Percentiles rank a stretch among this genome's conserved stretches.
Evolutionary conservation across 2,888 invertebrate genomes (phyloP).

Genomic region (Drosophila nr. fundita): DNA sequence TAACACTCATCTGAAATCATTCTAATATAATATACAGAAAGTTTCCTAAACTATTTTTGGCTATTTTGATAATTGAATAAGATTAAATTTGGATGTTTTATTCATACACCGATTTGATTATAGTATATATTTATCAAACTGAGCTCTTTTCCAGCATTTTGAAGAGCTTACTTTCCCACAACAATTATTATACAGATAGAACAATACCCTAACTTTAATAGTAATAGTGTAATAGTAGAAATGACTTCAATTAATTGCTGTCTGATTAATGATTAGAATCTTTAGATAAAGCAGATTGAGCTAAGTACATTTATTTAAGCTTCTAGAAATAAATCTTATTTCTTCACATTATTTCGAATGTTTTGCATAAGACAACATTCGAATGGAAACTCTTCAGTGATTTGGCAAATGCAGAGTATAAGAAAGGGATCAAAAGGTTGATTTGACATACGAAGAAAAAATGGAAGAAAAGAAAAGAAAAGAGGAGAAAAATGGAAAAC

Average conservation of each 20-base stretch:
- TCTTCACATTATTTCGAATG: neutral
- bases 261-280: neutral
- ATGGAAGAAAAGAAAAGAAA: neutral
- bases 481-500: neutral
- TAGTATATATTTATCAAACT: neutral
- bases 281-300: neutral
- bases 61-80: neutral
- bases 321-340: neutral
- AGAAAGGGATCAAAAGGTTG: neutral
- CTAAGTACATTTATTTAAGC: neutral
- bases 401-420: neutral
- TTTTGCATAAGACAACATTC: neutral
- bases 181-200: neutral
- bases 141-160: neutral
- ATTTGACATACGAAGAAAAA: neutral
- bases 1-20: neutral
- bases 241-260: neutral
- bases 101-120: neutral
- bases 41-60: neutral
- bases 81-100: neutral
- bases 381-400: neutral
- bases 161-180: neutral
- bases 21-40: neutral
- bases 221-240: too few species aligned
- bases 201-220: neutral